Evolutionary conservation across 2,797 vertebrate species (phyloP).

Genomic region (Benthosema pterotum): DNA sequence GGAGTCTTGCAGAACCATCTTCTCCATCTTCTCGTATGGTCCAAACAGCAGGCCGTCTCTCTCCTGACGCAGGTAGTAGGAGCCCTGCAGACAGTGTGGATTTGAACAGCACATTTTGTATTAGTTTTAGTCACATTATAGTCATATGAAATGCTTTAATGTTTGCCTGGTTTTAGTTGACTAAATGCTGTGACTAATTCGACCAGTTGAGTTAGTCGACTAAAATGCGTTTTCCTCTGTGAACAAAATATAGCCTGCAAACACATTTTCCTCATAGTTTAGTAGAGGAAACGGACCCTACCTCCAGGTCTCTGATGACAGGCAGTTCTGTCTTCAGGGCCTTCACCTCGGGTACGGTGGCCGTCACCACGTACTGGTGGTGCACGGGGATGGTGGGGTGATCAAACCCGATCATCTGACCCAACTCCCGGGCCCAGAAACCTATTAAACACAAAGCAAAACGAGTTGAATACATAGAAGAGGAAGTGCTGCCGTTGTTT

Average conservation of each 20-base stretch:
- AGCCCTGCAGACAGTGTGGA: constrained; percentile 62
- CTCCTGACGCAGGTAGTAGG: constrained; percentile 94
- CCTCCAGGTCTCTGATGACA: constrained; percentile 92
- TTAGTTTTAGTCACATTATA: too few relatives aligned
- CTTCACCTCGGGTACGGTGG: constrained; percentile 95
- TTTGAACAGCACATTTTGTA: too few relatives aligned
- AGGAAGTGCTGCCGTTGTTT: too few relatives aligned
- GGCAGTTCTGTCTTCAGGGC: constrained; percentile 90
- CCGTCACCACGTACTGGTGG: constrained; percentile 95
- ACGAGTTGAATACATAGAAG: too few relatives aligned
- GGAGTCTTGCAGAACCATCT: constrained; percentile 94
- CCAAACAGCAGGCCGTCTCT: constrained; percentile 94
- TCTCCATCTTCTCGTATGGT: constrained; percentile 92
- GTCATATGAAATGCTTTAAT: too few relatives aligned
- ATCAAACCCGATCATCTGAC: constrained; percentile 89
- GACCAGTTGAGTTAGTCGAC: too few relatives aligned
- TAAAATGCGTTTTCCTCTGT: too few relatives aligned
- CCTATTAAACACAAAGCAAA: constrained; percentile 71
- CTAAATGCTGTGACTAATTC: too few relatives aligned
- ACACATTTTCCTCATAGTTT: too few relatives aligned
- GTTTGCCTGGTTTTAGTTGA: too few relatives aligned
- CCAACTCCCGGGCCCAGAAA: constrained; percentile 95
- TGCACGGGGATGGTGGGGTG: constrained; percentile 96
- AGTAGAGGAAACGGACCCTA: too few relatives aligned
- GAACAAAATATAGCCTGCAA: too few relatives aligned